Evolutionary conservation across 1,140 invertebrate genomes (phyloP), one percentile per base, ranked within the genome.

Genomic region (Carcinoscorpius rotundicauda): DNA sequence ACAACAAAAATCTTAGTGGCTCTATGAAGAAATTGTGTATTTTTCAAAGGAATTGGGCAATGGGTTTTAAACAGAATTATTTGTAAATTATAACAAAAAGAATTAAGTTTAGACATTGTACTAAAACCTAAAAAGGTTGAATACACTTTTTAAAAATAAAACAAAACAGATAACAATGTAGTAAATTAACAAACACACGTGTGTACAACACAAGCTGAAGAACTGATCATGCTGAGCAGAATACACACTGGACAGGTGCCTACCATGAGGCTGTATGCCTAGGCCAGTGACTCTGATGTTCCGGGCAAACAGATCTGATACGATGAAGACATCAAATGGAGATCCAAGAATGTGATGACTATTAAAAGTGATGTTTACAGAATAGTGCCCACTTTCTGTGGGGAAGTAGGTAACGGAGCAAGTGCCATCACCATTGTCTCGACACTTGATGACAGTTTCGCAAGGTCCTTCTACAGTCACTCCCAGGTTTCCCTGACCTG

Each of bases 381-480:
- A 82, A 73, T 93, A 91, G 66, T 88, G 84, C 10, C 91, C 91
- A 51, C 82, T 75, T 72, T 87, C 85, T 0, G 85, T 87, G 1
- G 91, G 89, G 58, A 89, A 75, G 75, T 91, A 93, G 4, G 84
- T 85, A 29, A 91, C 87, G 58, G 85, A 85, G 73, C 88, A 90
- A 2, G 88, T 89, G 3, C 88, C 87, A 73, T 91, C 87, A 9
- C 87, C 86, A 72, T 90, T 89, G 77, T 92, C 88, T 51, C 85
- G 77, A 68, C 88, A 87, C 71, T 88, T 87, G 65, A 91, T 89
- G 2, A 85, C 86, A 49, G 86, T 85, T 73, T 91, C 87, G 72
- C 85, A 87, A 3, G 89, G 88, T 0, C 89, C 89, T 76, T 91
- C 88, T 10, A 91, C 86, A 0, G 87, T 87, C 2, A 92, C 83